Conservation (phyloP, 2,888 invertebrate genomes). For the Tipula confusa region DNA sequence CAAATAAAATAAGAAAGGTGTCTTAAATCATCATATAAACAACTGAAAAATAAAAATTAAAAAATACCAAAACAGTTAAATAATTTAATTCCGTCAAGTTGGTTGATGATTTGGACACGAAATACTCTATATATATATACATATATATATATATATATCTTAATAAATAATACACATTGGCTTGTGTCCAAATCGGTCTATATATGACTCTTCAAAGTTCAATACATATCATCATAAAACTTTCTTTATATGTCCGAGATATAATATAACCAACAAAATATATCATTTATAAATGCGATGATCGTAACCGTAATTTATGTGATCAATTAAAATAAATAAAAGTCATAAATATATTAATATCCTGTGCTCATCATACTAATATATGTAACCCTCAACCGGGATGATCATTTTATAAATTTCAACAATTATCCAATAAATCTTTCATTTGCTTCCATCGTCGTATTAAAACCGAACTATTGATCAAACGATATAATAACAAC, state of each 20-base stretch:
- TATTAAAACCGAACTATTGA: background rate
- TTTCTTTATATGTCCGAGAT: no score
- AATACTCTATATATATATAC: background rate
- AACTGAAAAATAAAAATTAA: background rate
- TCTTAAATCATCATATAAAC: background rate
- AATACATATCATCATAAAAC: background rate
- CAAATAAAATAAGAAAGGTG: background rate
- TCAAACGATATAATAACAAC: background rate
- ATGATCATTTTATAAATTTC: background rate
- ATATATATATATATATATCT: no score
- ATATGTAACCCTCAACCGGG: background rate
- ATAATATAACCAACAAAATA: background rate
- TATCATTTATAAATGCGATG: background rate
- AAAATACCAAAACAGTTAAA: background rate
- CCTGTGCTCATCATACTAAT: background rate
- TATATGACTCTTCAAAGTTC: background rate
- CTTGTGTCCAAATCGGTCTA: background rate
- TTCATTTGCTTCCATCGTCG: background rate
- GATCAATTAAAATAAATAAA: background rate
- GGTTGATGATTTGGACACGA: background rate
- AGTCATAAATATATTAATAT: background rate
- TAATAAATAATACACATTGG: no score
- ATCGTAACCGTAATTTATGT: background rate
- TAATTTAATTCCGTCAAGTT: background rate
- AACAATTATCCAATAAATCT: constrained; percentile 3